Base-by-base conservation (phyloP, 2,888 invertebrate genomes). In the Latrodectus elegans region DNA sequence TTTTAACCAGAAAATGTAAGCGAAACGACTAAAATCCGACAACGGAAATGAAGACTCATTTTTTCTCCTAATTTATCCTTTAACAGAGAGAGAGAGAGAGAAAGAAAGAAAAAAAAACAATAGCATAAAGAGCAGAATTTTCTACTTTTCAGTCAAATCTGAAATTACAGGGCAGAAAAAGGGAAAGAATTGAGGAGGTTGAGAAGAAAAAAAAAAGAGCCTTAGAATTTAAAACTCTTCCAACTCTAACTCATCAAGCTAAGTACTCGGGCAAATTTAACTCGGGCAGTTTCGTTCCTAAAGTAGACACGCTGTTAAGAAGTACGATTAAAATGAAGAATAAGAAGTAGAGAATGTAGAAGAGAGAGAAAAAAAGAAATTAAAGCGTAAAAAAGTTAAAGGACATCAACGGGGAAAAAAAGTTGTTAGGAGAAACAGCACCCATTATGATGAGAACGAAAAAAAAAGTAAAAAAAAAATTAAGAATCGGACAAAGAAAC, bases 351-450 rank as follows among this genome's bases (percentile, higher is more conserved):
- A 68, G 15, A 65, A 82, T 52, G 52, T 53, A 80, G n/a, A 75
- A 70, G 55, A 67, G 4, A 67, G 4, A 52, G 49, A 64, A 65
- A n/a, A 14, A 78, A 74, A 74, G 52, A 80, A 53, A 85, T 55
- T 17, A 71, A 75, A 72, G 73, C 73, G 67, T 55, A 72, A 70
- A 87, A 77, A 82, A 71, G 70, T 71, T 26, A 26, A 38, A 78
- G 67, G 85, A 86, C 85, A 87, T 81, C 81, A 87, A 38, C 68
- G 75, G 72, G 67, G 17, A 77, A 78, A 84, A 85, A 87, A 87
- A 87, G 77, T 81, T 82, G 81, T 86, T 86, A 76, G 86, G 76
- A 81, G 86, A 87, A 87, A 87, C 86, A 87, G 86, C 84, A 81
- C 81, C 86, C 86, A 87, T 87, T 87, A 87, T 64, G 74, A 78